Evolutionary conservation across 2,888 invertebrate genomes (phyloP).

Genomic region (Acrobasis repandana): DNA sequence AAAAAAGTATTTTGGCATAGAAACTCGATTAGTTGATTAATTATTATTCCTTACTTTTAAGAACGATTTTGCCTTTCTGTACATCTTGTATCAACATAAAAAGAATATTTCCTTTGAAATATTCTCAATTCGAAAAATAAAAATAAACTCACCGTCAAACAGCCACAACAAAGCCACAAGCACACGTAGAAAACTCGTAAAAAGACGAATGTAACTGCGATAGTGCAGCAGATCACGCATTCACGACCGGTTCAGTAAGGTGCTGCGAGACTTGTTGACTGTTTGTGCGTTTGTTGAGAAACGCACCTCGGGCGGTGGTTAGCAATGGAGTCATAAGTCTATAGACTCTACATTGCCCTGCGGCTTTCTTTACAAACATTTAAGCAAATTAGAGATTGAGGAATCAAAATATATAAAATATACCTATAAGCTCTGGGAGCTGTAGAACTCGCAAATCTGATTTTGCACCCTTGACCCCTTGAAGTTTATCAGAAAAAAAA

Average conservation of each 20-base stretch:
- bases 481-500: no score
- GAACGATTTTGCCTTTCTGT: no score
- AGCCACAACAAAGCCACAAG: background rate
- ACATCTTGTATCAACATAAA: no score
- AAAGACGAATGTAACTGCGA: background rate
- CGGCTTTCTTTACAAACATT: background rate
- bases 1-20: no score
- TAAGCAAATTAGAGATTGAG: background rate
- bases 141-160: constrained; percentile 2
- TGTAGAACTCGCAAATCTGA: no score
- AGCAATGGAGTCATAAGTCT: background rate
- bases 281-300: background rate
- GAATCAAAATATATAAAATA: background rate
- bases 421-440: no score
- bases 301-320: background rate
- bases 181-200: background rate
- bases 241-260: constrained; percentile 8
- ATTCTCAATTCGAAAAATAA: background rate
- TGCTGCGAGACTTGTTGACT: background rate
- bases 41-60: no score
- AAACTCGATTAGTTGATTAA: no score
- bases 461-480: no score
- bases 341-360: background rate
- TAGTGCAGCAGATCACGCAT: background rate
- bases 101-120: no score